Evolutionary conservation across 2,113 vertebrate species (phyloP).

Genomic region (Datnioides undecimradiatus): DNA sequence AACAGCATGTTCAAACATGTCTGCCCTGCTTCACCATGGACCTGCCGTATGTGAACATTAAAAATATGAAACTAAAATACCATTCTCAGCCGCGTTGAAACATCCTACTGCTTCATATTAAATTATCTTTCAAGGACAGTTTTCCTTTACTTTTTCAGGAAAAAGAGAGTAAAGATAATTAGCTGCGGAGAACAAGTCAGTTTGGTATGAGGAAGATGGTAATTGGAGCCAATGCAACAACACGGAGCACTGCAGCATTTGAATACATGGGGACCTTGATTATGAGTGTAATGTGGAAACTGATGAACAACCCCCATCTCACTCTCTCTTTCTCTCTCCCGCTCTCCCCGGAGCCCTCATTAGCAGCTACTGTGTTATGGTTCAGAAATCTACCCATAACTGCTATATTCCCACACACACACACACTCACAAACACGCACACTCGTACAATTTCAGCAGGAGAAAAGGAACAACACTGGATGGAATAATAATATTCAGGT

Average conservation of each 20-base stretch:
- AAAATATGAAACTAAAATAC: neutral
- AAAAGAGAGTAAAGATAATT: slow-evolving; percentile 14
- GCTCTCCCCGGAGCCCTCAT: slow-evolving; percentile 76
- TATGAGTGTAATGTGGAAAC: slow-evolving; percentile 69
- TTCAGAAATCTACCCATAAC: slow-evolving; percentile 64
- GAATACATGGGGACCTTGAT: slow-evolving; percentile 83
- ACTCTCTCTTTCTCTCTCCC: neutral
- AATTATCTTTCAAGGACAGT: slow-evolving; percentile 15
- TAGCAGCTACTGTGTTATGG: slow-evolving; percentile 74
- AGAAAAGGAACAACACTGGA: neutral
- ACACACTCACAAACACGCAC: slow-evolving; percentile 36
- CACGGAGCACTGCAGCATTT: slow-evolving; percentile 33
- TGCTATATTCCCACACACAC: slow-evolving; percentile 47
- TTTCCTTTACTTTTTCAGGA: neutral
- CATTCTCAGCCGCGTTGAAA: neutral
- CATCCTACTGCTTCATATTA: neutral
- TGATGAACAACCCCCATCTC: slow-evolving; percentile 61
- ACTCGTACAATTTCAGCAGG: neutral
- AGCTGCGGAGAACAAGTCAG: neutral
- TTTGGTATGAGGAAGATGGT: neutral
- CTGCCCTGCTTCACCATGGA: neutral
- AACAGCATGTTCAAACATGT: neutral
- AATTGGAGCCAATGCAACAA: slow-evolving; percentile 35
- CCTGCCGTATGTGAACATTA: neutral
- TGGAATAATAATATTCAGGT: slow-evolving; percentile 1